Conservation (phyloP, 1,140 invertebrate species). For the Nomia melanderi region DNA sequence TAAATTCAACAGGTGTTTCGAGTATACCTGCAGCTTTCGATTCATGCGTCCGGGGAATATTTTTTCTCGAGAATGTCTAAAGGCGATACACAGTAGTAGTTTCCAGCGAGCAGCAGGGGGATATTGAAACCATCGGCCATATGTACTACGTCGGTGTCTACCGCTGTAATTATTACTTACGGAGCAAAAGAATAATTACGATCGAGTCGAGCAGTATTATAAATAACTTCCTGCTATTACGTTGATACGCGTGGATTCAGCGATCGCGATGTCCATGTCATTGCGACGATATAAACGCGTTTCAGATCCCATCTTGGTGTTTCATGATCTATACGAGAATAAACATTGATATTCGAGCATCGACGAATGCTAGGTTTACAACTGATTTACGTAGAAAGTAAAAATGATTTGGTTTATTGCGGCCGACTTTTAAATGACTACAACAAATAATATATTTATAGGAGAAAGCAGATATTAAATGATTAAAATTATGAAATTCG, state of each 20-base stretch:
- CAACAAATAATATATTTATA: no score
- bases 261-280: background rate
- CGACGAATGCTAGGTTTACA: background rate
- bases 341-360: background rate
- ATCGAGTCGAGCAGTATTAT: slow-evolving; percentile 15
- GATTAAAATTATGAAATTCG: no score
- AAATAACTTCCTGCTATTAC: slow-evolving; percentile 32
- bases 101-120: background rate
- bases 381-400: background rate
- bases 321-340: background rate
- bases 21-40: background rate
- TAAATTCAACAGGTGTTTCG: background rate
- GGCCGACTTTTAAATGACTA: no score
- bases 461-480: no score
- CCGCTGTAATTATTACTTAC: slow-evolving; percentile 12
- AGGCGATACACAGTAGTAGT: no score
- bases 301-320: background rate
- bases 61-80: background rate
- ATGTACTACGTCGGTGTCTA: slow-evolving; percentile 7
- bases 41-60: background rate
- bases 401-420: background rate
- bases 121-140: slow-evolving; percentile 4
- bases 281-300: background rate
- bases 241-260: background rate
- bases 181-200: slow-evolving; percentile 22